Evolutionary conservation across 2,113 vertebrate genomes (phyloP), one percentile per base, ranked within the genome.

Genomic region (Crypturellus undulatus): DNA sequence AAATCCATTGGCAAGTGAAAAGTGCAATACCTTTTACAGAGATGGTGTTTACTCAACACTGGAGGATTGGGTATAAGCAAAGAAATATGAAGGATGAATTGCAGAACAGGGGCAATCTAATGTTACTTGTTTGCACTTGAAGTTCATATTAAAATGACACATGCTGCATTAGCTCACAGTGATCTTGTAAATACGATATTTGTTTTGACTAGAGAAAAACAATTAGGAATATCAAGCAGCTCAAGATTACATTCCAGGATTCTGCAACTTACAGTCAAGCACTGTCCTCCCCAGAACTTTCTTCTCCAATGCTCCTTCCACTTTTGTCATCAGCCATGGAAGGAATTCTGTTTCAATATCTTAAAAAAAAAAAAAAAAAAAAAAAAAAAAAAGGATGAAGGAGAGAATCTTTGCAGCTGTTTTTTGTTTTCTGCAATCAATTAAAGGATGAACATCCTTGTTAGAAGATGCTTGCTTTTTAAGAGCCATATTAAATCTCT

Each of bases 311-410:
- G 65, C 91, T 84, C 96, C 97, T 88, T 97, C 97, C 40, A 99
- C 98, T 84, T 98, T 97, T 78, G 70, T 79, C 98, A 99, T 98
- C 79, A 99, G 95, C 98, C 98, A 99, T 0, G 99, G 99, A 49
- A 99, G 72, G 96, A 99, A 99, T 95, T 97, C 96, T 24, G 98
- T 97, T 93, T 99, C 98, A 79, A 99, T 97, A 96, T 99, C 99
- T 99, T 52, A 94, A 77, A 13, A 80, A 81, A 42, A 82, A 87
- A 90, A 58, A 28, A 94, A 77, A 13, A 80, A 81, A 42, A 82
- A 87, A 90, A 58, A 28, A 16, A 5, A 28, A 65, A 82, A 83
- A 64, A 76, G 59, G n/a, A 88, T 42, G 25, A 78, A 19, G 8
- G 5, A 73, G 6, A 73, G 25, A 34, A 84, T 72, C 62, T 84